Evolutionary conservation across 2,113 vertebrate genomes (phyloP).

Genomic region (Martes martes): DNA sequence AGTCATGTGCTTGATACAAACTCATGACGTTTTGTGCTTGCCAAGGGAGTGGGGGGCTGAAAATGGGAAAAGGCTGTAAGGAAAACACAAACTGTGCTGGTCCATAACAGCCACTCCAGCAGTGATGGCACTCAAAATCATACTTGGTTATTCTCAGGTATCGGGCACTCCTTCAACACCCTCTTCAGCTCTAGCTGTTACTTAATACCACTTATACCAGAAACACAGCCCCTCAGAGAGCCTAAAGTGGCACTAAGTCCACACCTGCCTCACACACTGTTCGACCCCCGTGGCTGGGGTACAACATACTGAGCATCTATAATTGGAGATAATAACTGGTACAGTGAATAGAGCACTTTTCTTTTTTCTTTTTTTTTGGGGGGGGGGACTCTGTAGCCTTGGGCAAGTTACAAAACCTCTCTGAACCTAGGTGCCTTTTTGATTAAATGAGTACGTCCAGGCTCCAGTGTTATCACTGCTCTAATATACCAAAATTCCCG

Average conservation of each 20-base stretch:
- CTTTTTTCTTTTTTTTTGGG: background rate
- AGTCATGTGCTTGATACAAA: conserved; percentile 56
- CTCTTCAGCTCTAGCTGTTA: background rate
- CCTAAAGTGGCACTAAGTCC: background rate
- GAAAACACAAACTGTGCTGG: background rate
- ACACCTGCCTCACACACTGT: background rate
- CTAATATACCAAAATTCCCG: background rate
- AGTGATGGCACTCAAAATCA: background rate
- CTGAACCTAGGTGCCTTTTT: background rate
- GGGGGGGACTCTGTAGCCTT: background rate
- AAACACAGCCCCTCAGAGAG: background rate
- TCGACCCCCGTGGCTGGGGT: background rate
- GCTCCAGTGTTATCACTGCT: background rate
- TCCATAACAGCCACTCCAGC: background rate
- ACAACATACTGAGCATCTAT: background rate
- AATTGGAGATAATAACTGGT: background rate
- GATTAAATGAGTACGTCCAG: background rate
- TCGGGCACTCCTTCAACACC: background rate
- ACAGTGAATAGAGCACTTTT: background rate
- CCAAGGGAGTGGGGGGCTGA: background rate
- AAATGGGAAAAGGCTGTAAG: background rate
- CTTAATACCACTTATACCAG: background rate
- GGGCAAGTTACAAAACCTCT: background rate
- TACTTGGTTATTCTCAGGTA: background rate
- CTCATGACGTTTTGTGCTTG: conserved; percentile 21